A percentile compares a stretch with the other conserved stretches of the same genome.
These are phyloP conservation scores for Cygnus olor DNA, from an alignment of 2,797 vertebrate genomes.

Conservation along the genomic window DNA sequence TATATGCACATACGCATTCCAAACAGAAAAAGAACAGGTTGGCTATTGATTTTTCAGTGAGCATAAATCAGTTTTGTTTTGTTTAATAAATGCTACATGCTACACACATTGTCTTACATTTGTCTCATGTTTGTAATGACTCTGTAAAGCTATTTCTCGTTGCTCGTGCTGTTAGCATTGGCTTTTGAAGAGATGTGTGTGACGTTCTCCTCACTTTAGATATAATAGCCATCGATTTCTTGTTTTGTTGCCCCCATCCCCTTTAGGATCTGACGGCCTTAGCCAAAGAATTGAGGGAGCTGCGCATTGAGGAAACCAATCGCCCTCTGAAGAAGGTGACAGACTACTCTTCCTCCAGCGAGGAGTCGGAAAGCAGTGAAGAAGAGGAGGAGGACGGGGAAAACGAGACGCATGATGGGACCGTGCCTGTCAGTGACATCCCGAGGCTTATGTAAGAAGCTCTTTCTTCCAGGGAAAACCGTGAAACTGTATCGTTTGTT, in stretches of 20 bases:
- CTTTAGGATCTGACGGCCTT: slow-evolving; percentile 94
- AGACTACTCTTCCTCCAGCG: slow-evolving; percentile 97
- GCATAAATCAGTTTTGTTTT: slow-evolving; percentile 76
- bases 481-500: fast-evolving
- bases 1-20: slow-evolving; percentile 67
- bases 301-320: slow-evolving; percentile 93
- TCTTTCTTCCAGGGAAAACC: background rate
- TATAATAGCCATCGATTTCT: background rate
- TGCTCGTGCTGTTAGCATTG: slow-evolving; percentile 75
- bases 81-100: slow-evolving; percentile 77
- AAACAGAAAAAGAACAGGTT: slow-evolving; percentile 69
- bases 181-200: slow-evolving; percentile 70
- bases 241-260: slow-evolving; percentile 44
- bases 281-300: slow-evolving; percentile 95
- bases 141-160: slow-evolving; percentile 75
- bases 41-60: slow-evolving; percentile 75
- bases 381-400: slow-evolving; percentile 94
- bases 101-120: slow-evolving; percentile 78
- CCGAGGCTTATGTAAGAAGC: slow-evolving; percentile 94
- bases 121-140: slow-evolving; percentile 77
- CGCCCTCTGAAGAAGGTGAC: slow-evolving; percentile 96
- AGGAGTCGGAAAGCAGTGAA: slow-evolving; percentile 94
- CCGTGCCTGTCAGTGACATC: slow-evolving; percentile 95
- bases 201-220: background rate
- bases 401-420: slow-evolving; percentile 90